Evolutionary conservation across 2,113 vertebrate genomes (phyloP), one percentile per base, ranked within the genome.

Genomic region (Mugil cephalus): DNA sequence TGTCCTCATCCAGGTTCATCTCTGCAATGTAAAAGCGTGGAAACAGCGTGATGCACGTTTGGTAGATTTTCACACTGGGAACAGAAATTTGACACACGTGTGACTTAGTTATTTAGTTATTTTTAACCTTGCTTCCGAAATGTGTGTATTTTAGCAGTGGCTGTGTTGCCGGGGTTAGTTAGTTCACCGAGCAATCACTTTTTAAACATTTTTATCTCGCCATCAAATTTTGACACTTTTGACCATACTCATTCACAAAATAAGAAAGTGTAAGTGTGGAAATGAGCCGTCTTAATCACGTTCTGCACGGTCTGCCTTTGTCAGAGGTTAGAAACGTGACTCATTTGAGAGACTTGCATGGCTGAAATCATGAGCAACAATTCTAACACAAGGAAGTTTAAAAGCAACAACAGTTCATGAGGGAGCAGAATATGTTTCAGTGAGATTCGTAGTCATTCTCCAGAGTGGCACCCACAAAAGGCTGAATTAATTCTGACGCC

Each of bases 1-100:
- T 92, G 81, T 95, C 95, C 40, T 92, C 91, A 50, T 93, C 93
- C 85, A 92, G 77, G 76, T 93, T 93, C 91, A 93, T 95, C 56
- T 88, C 81, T 92, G 81, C 51, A 76, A 77, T 75, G 15, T 10
- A 46, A 18, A 43, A 59, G n/a, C 9, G 15, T 35, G 36, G 30
- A 8, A 9, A 18, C 1, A 46, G 24, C 6, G 10, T 40, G 12
- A 10, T 18, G n/a, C 17, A n/a, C n/a, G 7, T 38, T 21, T 46
- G 0, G 21, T 55, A 19, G 0, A 15, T 47, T 40, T 39, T 42
- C 4, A 19, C 38, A 39, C 19, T 36, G 14, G 50, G 21, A 42
- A 6, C 8, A 63, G 15, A 60, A 10, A 10, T 48, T 30, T n/a
- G n/a, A 3, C 7, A 54, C 11, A 1, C 3, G n/a, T 30, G 24